Percentiles rank a stretch among this genome's conserved stretches.
phyloP scores from a whole-genome alignment of 2,113 vertebrate species.

The Neolamprologus falcicula region DNA sequence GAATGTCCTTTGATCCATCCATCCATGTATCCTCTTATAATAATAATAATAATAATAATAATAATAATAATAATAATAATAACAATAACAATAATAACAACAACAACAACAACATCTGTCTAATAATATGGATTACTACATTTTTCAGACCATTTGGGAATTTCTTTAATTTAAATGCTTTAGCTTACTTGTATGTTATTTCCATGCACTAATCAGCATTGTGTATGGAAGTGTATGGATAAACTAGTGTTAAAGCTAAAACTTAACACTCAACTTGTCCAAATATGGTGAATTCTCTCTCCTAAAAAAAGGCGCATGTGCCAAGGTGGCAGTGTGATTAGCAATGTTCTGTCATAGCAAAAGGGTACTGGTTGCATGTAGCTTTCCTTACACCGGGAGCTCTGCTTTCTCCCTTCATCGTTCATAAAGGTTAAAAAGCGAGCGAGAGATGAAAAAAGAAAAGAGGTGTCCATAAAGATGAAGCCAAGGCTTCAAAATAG shows the following conservation, averaged over 20 bases:
- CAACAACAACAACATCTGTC: not conserved
- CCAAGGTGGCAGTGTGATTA: not conserved
- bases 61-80: accelerated
- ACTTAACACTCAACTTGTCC: not conserved
- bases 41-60: not conserved
- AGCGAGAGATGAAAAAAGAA: not conserved
- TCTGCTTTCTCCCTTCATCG: not conserved
- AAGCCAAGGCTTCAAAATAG: not conserved
- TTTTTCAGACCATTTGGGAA: not conserved
- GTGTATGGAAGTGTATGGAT: not conserved
- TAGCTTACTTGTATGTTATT: not conserved
- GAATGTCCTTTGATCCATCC: not conserved
- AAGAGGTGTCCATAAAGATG: not conserved
- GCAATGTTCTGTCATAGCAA: not conserved
- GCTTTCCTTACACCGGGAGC: not conserved
- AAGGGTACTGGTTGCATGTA: not conserved
- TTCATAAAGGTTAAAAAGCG: not conserved
- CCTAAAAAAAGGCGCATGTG: not conserved
- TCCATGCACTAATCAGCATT: not conserved
- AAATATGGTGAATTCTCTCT: not conserved
- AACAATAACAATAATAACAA: accelerated
- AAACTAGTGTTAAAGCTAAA: not conserved
- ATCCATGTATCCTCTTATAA: not conserved
- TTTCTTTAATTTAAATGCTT: not conserved
- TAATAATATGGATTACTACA: not conserved